These are phyloP conservation scores for Rhodeus uyekii DNA, from an alignment of 2,797 vertebrate genomes.

Conservation along the genomic window DNA sequence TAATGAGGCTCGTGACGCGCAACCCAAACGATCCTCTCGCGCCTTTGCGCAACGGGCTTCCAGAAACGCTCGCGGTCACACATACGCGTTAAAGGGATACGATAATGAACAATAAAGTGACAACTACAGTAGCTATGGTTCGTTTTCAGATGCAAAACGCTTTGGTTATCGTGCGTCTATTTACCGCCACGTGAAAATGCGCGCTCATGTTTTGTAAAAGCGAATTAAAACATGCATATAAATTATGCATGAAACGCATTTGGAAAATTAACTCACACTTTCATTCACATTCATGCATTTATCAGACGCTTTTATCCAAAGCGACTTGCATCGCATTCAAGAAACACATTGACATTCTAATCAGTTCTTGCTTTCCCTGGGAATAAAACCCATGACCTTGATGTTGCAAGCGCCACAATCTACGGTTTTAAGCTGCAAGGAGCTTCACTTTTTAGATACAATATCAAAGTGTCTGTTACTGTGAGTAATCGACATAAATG, in stretches of 20 bases:
- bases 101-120: background rate
- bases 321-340: no score
- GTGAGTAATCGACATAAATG: background rate
- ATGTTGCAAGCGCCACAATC: no score
- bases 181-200: background rate
- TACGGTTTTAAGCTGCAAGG: no score
- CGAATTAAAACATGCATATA: background rate
- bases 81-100: no score
- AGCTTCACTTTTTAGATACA: no score
- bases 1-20: background rate
- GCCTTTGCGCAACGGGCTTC: background rate
- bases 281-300: no score
- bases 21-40: background rate
- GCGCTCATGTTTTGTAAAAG: background rate
- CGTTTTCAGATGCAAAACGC: background rate
- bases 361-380: no score
- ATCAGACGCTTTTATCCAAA: no score
- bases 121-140: background rate
- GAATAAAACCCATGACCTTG: no score
- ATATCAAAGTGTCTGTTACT: background rate
- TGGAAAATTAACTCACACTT: background rate
- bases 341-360: no score
- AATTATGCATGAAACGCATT: background rate
- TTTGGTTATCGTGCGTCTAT: background rate
- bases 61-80: no score